Base-by-base conservation (phyloP, 2,113 vertebrate genomes). In the Alectura lathami region DNA sequence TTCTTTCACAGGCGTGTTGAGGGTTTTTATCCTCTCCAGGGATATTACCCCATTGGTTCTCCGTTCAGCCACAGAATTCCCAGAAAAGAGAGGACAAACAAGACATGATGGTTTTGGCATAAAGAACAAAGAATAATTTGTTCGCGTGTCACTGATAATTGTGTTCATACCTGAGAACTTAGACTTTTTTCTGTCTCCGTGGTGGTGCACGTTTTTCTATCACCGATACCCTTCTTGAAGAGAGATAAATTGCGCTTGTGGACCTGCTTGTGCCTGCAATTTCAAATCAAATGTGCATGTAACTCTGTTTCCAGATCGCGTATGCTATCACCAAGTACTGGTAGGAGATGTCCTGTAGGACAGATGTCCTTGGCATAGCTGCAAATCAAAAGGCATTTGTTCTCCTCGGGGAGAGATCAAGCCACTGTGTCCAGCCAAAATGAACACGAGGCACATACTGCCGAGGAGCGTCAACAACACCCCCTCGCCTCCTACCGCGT, bases 51-150 rank as follows among this genome's bases (percentile, higher is more conserved):
- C 48, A 34, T 12, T 91, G 32, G 7, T 83, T 89, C 59, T 94
- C 38, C 18, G 4, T 73, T 94, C 50, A 85, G 34, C 59, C 34
- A 10, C 81, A 66, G 82, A 69, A 87, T 93, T 86, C 67, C 23
- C 40, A 47, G 45, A 68, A 95, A 60, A 73, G 50, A 32, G 72
- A 83, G 27, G 36, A 83, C 86, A 91, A 94, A 87, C 36, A 91
- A 45, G 40, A 56, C 10, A 4, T 27, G 18, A 70, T 66, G 14
- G 15, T 62, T 89, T 88, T 68, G 48, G 34, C 78, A 62, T 77
- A 47, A 80, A 91, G 45, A 9, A 11, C 38, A 32, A 87, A 77
- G 16, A 76, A 54, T 13, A 63, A 63, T 67, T 76, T 80, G 76
- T 77, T 88, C 14, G 0, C 48, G 48, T 64, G 26, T 80, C 67